Conservation (phyloP, 2,113 vertebrate species). For the Oncorhynchus clarkii region DNA sequence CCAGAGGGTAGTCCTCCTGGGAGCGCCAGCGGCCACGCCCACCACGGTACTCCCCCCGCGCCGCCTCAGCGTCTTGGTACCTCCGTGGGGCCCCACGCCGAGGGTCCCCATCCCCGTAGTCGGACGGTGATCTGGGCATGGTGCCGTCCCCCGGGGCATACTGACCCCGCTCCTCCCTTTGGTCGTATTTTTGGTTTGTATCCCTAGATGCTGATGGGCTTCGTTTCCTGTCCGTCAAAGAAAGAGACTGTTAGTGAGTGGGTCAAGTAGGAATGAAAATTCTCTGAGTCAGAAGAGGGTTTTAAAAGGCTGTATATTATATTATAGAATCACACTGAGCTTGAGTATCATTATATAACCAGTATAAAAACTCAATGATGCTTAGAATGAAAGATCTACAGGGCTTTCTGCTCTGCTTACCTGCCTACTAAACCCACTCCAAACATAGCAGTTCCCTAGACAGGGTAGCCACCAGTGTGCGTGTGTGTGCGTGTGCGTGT, state of each 20-base stretch:
- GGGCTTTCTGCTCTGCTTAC: not conserved
- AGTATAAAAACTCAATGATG: not conserved
- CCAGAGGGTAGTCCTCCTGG: conserved; percentile 89
- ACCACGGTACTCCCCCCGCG: conserved; percentile 83
- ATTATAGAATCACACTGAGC: not conserved
- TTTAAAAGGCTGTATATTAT: not conserved
- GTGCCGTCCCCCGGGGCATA: conserved; percentile 89
- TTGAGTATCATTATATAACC: not conserved
- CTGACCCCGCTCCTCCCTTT: conserved; percentile 88
- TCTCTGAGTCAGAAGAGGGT: not conserved
- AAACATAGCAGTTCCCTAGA: not conserved
- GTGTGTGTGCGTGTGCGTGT: not conserved
- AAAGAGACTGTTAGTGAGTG: conserved; percentile 1
- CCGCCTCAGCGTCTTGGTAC: conserved; percentile 78
- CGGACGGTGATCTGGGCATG: conserved; percentile 97
- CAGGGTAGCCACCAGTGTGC: not conserved
- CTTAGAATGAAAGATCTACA: not conserved
- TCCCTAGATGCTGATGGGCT: conserved; percentile 95
- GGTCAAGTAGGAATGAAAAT: not conserved
- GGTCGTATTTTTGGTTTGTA: conserved; percentile 89
- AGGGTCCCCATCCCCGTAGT: conserved; percentile 86
- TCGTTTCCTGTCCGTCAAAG: conserved; percentile 81
- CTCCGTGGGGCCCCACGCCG: conserved; percentile 81
- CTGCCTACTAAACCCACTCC: not conserved
- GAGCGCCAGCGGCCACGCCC: conserved; percentile 87